These are phyloP conservation scores for Caenorhabditis brenneri DNA, from an alignment of 1,140 invertebrate genomes.

Conservation along the genomic window DNA sequence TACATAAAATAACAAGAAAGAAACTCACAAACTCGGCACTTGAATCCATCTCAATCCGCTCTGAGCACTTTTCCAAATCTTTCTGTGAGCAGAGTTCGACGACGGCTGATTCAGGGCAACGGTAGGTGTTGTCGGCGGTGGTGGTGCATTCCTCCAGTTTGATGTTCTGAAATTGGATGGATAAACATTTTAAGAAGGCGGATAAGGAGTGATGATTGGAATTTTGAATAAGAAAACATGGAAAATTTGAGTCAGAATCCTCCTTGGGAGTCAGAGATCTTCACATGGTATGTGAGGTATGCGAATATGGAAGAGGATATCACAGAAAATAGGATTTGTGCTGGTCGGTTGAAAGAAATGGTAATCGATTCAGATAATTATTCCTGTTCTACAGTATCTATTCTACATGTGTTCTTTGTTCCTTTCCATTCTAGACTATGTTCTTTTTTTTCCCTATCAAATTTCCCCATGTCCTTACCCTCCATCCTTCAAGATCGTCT, in stretches of 20 bases:
- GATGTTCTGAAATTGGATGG: slow-evolving; percentile 7
- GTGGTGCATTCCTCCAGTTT: slow-evolving; percentile 17
- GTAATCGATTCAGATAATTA: too few relatives aligned
- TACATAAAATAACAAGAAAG: neutral
- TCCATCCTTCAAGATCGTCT: neutral
- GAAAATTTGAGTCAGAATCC: neutral
- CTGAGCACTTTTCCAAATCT: neutral
- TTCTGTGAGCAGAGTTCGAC: neutral
- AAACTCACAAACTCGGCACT: neutral
- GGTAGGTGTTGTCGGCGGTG: neutral
- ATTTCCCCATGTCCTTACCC: neutral
- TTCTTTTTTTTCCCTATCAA: too few relatives aligned
- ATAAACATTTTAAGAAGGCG: too few relatives aligned
- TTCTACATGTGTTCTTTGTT: too few relatives aligned
- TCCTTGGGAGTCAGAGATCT: neutral
- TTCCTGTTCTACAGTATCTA: too few relatives aligned
- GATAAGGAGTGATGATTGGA: too few relatives aligned
- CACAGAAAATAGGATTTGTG: too few relatives aligned
- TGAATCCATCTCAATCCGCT: neutral
- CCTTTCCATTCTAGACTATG: too few relatives aligned
- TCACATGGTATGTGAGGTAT: neutral
- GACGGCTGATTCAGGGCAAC: neutral
- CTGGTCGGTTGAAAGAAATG: too few relatives aligned
- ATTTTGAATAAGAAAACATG: neutral
- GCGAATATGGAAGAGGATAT: too few relatives aligned